phyloP scores from a whole-genome alignment of 2,888 invertebrate genomes.

The Caradrina clavipalpis region DNA sequence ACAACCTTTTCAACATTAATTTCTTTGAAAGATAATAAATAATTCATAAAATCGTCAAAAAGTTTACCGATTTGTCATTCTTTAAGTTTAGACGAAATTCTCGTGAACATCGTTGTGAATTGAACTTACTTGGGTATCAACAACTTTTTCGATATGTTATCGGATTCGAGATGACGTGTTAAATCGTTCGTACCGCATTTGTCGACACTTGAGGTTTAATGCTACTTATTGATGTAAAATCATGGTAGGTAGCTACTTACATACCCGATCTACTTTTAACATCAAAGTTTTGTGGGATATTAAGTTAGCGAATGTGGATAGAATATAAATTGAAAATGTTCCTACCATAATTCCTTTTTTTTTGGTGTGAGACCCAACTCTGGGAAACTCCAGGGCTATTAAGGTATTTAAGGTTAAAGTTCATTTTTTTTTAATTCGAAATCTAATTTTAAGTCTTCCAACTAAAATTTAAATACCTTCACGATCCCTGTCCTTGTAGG shows the following conservation, averaged over 20 bases:
- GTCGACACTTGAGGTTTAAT: slow-evolving; percentile 42
- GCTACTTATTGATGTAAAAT: slow-evolving; percentile 20
- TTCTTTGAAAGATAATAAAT: slow-evolving; percentile 69
- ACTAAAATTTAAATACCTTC: too few species aligned
- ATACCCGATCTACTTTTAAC: too few species aligned
- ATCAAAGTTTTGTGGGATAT: too few species aligned
- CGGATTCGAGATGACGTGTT: slow-evolving; percentile 68
- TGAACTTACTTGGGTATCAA: slow-evolving; percentile 64
- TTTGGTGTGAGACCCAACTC: too few species aligned
- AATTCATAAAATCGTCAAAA: slow-evolving; percentile 69
- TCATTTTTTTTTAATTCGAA: too few species aligned
- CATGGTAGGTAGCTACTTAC: not conserved
- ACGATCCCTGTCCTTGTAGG: too few species aligned
- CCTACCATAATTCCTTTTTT: too few species aligned
- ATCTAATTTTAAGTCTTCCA: too few species aligned
- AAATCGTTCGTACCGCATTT: slow-evolving; percentile 55
- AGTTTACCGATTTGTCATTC: slow-evolving; percentile 74
- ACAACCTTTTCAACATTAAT: slow-evolving; percentile 66
- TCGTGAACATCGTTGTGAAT: slow-evolving; percentile 63
- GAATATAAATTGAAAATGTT: too few species aligned
- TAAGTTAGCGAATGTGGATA: too few species aligned
- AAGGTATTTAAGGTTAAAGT: too few species aligned
- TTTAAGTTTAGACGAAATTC: slow-evolving; percentile 72
- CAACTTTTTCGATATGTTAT: slow-evolving; percentile 77
- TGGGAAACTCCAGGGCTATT: too few species aligned